Percentiles rank a stretch among this genome's conserved stretches.
Conservation (phyloP, 1,140 invertebrate species). For the Nephotettix cincticeps region DNA sequence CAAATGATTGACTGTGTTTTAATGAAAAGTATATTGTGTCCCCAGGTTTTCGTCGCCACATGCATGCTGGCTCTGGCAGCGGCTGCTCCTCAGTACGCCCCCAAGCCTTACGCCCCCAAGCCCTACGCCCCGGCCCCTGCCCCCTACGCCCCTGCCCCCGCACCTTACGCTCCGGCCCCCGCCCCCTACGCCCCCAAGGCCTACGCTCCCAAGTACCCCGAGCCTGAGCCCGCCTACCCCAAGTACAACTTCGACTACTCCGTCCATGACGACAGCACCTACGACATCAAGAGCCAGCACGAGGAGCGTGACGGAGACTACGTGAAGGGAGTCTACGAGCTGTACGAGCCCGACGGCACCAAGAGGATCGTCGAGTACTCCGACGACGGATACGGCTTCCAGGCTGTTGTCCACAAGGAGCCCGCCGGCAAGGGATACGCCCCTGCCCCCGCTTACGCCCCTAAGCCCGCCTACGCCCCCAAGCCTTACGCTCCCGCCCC, state of each 20-base stretch:
- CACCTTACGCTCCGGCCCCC: conserved; percentile 36
- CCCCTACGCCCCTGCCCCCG: not conserved
- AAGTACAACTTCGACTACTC: conserved; percentile 55
- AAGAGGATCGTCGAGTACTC: conserved; percentile 39
- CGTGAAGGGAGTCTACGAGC: conserved; percentile 45
- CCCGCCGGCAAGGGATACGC: not conserved
- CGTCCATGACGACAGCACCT: conserved; percentile 55
- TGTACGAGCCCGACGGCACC: conserved; percentile 40
- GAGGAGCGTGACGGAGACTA: conserved; percentile 56
- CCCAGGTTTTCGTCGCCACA: not conserved
- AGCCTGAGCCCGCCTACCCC: conserved; percentile 35
- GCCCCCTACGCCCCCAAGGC: conserved; percentile 38
- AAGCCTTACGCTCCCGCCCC: conserved; percentile 27
- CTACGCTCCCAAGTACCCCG: conserved; percentile 41
- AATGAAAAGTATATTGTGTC: too few species aligned
- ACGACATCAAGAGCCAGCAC: conserved; percentile 56
- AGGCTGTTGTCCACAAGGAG: conserved; percentile 26
- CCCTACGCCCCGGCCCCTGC: not conserved
- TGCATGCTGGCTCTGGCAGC: not conserved
- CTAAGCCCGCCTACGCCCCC: conserved; percentile 42
- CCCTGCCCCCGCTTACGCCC: not conserved
- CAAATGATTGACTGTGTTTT: too few species aligned
- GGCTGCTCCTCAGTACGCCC: conserved; percentile 15
- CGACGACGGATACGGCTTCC: conserved; percentile 32
- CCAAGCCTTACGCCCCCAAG: too few species aligned